A percentile compares a stretch with the other conserved stretches of the same genome.
Evolutionary conservation across 2,888 invertebrate genomes (phyloP).

Genomic region (Caenorhabditis drosophilae): DNA sequence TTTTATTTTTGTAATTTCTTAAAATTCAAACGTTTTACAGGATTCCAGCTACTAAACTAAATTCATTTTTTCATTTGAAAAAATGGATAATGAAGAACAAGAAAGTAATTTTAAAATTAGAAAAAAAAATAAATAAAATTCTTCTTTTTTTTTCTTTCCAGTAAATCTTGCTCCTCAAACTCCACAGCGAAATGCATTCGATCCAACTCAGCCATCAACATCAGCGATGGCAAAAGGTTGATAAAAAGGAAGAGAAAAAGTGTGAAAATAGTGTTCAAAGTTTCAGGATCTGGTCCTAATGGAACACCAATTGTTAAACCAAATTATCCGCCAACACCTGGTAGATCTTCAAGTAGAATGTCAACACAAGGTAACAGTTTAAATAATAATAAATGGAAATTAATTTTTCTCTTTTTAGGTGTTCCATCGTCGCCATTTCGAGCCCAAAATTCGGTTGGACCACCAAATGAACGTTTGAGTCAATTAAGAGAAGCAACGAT

Average conservation of each 20-base stretch:
- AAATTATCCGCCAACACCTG: not conserved
- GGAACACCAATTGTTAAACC: constrained; percentile 1
- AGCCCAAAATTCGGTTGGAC: constrained; percentile 13
- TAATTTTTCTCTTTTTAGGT: no score
- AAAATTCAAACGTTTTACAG: no score
- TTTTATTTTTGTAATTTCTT: no score
- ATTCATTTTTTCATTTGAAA: no score
- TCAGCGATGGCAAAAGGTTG: not conserved
- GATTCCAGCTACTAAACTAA: no score
- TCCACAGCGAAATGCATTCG: not conserved
- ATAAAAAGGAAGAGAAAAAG: no score
- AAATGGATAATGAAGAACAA: no score
- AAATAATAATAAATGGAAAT: no score
- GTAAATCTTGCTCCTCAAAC: not conserved
- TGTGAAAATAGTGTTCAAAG: no score
- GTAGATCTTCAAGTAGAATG: not conserved
- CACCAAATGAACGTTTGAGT: constrained; percentile 19
- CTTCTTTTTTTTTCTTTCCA: no score
- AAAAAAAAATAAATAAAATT: no score
- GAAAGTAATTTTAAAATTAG: no score
- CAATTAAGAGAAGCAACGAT: constrained; percentile 19
- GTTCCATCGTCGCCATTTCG: constrained; percentile 14
- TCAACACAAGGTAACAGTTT: not conserved
- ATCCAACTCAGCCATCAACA: constrained; percentile 4
- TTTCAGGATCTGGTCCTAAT: not conserved